A percentile compares a stretch with the other conserved stretches of the same genome.
These are phyloP conservation scores for Diphyllodes magnificus DNA, from an alignment of 2,113 vertebrate genomes.

Conservation along the genomic window DNA sequence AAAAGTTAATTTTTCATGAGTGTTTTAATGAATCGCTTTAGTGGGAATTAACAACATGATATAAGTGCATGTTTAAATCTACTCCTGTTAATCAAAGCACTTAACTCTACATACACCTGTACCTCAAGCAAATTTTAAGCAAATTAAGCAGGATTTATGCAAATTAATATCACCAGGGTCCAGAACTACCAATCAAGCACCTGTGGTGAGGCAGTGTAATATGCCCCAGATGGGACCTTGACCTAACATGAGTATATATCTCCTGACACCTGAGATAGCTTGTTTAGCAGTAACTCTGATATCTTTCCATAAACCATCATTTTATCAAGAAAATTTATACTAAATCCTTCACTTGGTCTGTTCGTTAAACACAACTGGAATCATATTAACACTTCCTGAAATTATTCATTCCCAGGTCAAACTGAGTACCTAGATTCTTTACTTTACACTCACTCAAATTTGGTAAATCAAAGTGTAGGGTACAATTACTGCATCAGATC, in stretches of 20 bases:
- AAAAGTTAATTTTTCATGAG: background rate
- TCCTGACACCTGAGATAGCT: background rate
- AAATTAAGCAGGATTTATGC: conserved; percentile 1
- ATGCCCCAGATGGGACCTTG: background rate
- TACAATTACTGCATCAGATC: background rate
- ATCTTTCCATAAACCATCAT: background rate
- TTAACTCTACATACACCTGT: background rate
- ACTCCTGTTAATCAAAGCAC: background rate
- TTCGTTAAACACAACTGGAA: background rate
- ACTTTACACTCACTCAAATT: background rate
- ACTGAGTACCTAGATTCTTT: background rate
- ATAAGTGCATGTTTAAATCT: background rate
- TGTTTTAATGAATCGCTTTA: background rate
- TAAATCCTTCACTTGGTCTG: background rate
- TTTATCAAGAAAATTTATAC: background rate
- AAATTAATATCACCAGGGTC: background rate
- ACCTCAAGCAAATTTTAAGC: background rate
- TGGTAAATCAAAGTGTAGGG: background rate
- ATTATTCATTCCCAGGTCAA: background rate
- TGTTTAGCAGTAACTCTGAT: background rate
- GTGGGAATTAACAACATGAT: background rate
- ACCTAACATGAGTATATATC: background rate
- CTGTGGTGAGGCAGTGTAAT: background rate
- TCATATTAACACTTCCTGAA: background rate
- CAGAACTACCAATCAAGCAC: background rate